Conservation (phyloP, 1,140 invertebrate species). For the Mylabris phalerata region DNA sequence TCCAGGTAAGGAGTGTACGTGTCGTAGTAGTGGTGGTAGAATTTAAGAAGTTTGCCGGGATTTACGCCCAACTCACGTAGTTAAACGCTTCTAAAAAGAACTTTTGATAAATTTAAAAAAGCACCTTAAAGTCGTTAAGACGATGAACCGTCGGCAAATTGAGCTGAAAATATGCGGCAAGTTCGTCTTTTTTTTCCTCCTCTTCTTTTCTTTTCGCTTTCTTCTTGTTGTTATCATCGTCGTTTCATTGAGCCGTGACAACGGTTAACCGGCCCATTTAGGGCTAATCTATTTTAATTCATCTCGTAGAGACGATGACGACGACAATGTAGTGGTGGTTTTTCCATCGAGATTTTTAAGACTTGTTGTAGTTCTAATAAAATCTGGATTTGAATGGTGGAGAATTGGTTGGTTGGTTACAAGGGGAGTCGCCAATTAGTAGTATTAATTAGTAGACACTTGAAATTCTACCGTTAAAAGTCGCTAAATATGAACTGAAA, state of each 20-base stretch:
- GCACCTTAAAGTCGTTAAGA: constrained; percentile 38
- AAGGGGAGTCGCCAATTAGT: constrained; percentile 40
- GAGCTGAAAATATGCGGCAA: constrained; percentile 37
- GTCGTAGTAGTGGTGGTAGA: constrained; percentile 11
- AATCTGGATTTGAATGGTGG: no score
- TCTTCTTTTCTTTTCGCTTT: no score
- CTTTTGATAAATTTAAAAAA: constrained; percentile 38
- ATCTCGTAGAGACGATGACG: background rate
- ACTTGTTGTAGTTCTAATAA: no score
- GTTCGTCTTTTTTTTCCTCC: constrained; percentile 21
- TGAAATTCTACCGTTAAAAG: constrained; percentile 33
- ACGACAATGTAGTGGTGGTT: no score
- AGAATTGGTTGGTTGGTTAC: constrained; percentile 17
- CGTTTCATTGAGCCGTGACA: constrained; percentile 14
- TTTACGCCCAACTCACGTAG: constrained; percentile 24
- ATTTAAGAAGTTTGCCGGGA: background rate
- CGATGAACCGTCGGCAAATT: constrained; percentile 38
- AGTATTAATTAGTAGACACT: constrained; percentile 41
- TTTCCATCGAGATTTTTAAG: no score
- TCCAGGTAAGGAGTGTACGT: constrained; percentile 3
- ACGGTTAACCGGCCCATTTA: constrained; percentile 26
- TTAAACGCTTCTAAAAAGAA: constrained; percentile 32
- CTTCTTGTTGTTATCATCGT: no score
- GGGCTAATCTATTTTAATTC: constrained; percentile 23
- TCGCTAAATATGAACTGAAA: constrained; percentile 11